Evolutionary conservation across 2,113 vertebrate genomes (phyloP).

Genomic region (Furnarius figulus): DNA sequence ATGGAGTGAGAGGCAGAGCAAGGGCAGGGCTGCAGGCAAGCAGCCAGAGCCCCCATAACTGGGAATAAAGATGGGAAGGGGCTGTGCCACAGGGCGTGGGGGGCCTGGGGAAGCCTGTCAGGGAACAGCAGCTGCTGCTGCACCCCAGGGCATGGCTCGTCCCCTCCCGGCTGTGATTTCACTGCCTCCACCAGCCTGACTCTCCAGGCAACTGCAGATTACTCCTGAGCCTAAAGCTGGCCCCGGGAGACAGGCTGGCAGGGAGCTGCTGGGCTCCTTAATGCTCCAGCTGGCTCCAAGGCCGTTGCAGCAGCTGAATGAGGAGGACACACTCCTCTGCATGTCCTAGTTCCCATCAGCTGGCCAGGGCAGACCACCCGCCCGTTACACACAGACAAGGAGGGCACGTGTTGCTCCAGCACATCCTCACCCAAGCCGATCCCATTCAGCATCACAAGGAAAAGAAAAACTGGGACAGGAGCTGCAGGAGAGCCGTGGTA

Average conservation of each 20-base stretch:
- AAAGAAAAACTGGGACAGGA: not conserved
- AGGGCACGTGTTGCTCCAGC: not conserved
- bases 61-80: not conserved
- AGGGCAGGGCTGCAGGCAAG: not conserved
- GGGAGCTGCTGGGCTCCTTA: not conserved
- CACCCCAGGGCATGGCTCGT: not conserved
- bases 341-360: constrained; percentile 56
- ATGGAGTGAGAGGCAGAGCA: fast-evolving
- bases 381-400: not conserved
- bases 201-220: not conserved
- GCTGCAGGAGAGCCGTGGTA: fast-evolving
- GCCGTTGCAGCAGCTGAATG: not conserved
- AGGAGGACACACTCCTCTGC: not conserved
- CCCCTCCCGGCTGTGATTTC: not conserved
- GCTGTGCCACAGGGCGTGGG: not conserved
- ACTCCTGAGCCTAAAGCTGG: not conserved
- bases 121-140: constrained; percentile 38
- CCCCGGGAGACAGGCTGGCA: not conserved
- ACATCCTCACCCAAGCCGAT: not conserved
- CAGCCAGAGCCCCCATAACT: not conserved
- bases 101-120: not conserved
- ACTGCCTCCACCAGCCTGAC: not conserved
- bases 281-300: not conserved
- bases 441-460: not conserved
- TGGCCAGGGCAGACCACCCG: not conserved